Evolutionary conservation across 1,140 invertebrate genomes (phyloP).

Genomic region (Acromyrmex heyeri): DNA sequence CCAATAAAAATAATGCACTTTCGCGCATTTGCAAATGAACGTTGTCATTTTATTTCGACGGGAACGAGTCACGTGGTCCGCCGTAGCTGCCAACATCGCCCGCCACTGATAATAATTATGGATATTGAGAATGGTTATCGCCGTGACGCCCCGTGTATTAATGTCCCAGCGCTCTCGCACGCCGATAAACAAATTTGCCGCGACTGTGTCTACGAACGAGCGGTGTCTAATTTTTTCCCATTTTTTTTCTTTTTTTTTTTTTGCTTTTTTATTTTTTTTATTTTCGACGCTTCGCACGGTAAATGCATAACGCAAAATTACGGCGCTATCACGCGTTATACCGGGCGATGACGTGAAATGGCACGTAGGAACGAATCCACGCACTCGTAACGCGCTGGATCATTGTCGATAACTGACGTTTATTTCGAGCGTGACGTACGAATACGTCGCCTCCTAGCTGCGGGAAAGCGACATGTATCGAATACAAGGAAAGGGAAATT

Average conservation of each 20-base stretch:
- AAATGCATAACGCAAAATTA: constrained; percentile 73
- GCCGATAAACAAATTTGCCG: constrained; percentile 79
- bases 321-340: constrained; percentile 65
- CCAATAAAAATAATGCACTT: constrained; percentile 83
- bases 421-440: constrained; percentile 59
- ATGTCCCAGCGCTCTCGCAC: constrained; percentile 69
- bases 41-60: constrained; percentile 81
- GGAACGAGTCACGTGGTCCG: constrained; percentile 73
- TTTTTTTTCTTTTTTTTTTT: not conserved
- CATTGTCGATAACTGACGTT: constrained; percentile 64
- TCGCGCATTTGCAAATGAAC: constrained; percentile 82
- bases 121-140: constrained; percentile 83
- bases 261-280: constrained; percentile 14
- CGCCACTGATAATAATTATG: constrained; percentile 81
- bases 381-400: constrained; percentile 34
- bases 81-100: constrained; percentile 71
- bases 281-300: constrained; percentile 18
- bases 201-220: constrained; percentile 45
- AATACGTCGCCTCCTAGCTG: constrained; percentile 49
- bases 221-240: constrained; percentile 62
- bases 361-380: constrained; percentile 34
- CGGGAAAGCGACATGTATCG: constrained; percentile 39
- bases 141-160: constrained; percentile 79
- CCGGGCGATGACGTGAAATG: constrained; percentile 66
- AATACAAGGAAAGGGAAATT: constrained; percentile 61